phyloP scores from a whole-genome alignment of 1,140 invertebrate genomes.

The Cotesia chilonis region DNA sequence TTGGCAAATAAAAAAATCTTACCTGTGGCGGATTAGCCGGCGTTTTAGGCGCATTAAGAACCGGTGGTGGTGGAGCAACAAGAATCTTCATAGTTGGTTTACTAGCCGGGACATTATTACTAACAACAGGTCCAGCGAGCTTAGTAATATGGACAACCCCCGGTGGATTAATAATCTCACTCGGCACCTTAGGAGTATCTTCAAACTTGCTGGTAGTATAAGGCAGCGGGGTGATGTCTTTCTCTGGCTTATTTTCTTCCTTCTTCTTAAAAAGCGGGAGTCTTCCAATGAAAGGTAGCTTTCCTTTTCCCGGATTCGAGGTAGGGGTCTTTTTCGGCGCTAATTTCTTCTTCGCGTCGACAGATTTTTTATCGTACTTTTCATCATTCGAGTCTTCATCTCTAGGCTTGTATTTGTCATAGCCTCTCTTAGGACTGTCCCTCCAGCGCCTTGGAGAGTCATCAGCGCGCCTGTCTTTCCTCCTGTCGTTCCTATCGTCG shows the following conservation, averaged over 20 bases:
- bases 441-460: conserved; percentile 60
- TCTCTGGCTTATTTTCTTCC: conserved; percentile 58
- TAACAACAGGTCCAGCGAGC: conserved; percentile 59
- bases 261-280: conserved; percentile 76
- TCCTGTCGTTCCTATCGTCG: conserved; percentile 57
- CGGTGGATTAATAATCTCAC: conserved; percentile 64
- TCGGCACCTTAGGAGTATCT: conserved; percentile 61
- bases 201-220: conserved; percentile 62
- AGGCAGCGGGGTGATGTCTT: conserved; percentile 58
- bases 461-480: conserved; percentile 51
- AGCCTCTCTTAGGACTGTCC: conserved; percentile 59
- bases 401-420: conserved; percentile 58
- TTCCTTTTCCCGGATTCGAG: conserved; percentile 60
- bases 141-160: conserved; percentile 69
- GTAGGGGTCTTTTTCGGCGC: conserved; percentile 49
- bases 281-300: conserved; percentile 75
- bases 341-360: conserved; percentile 50
- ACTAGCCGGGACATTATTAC: conserved; percentile 43
- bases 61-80: conserved; percentile 58
- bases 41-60: conserved; percentile 50
- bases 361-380: conserved; percentile 64
- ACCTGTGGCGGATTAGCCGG: conserved; percentile 43
- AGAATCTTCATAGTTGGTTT: conserved; percentile 55
- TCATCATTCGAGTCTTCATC: conserved; percentile 58
- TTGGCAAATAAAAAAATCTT: background rate